Evolutionary conservation across 2,113 vertebrate genomes (phyloP).

Genomic region (Catharus fuscescens): DNA sequence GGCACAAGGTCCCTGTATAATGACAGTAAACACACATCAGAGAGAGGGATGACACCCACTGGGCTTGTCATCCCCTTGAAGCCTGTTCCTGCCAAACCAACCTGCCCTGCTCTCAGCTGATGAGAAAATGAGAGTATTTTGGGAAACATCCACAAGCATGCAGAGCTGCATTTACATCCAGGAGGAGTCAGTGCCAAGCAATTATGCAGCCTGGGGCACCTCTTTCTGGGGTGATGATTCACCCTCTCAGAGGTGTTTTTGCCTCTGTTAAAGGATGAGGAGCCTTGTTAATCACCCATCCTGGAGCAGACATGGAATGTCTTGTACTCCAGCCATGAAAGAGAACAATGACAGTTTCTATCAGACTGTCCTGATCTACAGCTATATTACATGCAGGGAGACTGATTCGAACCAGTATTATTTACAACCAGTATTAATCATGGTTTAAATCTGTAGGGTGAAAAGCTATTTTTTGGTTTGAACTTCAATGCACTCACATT

Average conservation of each 20-base stretch:
- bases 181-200: neutral
- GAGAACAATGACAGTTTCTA: neutral
- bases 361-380: neutral
- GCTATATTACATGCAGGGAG: neutral
- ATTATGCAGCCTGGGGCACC: neutral
- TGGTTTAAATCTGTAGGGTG: neutral
- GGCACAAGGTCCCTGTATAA: slow-evolving; percentile 65
- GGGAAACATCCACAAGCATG: neutral
- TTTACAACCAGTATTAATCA: neutral
- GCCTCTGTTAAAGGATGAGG: neutral
- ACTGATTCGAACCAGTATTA: neutral
- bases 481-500: neutral
- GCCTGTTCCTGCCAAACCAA: neutral
- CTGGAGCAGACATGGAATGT: neutral
- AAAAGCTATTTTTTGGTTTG: neutral
- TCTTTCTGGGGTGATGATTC: neutral
- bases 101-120: neutral
- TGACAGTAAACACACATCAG: slow-evolving; percentile 10
- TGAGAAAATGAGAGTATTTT: neutral
- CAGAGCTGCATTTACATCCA: neutral
- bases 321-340: neutral
- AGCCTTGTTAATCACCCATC: neutral
- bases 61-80: neutral
- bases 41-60: neutral
- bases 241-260: neutral